These are phyloP conservation scores for Oikopleura albicans DNA, from an alignment of 23 tunicate species.

Conservation along the genomic window DNA sequence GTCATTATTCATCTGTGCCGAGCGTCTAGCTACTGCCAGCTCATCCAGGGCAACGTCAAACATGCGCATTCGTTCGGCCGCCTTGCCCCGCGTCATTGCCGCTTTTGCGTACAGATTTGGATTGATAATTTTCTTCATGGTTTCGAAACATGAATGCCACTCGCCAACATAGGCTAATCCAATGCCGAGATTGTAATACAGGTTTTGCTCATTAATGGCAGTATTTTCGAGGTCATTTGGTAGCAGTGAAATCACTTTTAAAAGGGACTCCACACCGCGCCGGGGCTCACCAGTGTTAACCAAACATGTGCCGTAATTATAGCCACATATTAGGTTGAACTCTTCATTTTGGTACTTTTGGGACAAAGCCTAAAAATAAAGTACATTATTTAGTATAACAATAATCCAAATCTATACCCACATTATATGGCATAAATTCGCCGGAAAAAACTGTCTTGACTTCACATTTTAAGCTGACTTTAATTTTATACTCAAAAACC, in stretches of 20 bases:
- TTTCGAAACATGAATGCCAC: background rate
- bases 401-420: too few relatives aligned
- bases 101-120: constrained; percentile 1
- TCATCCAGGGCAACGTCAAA: background rate
- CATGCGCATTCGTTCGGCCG: constrained; percentile 8
- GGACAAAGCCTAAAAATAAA: background rate
- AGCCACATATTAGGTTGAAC: background rate
- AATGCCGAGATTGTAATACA: constrained; percentile 15
- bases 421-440: too few relatives aligned
- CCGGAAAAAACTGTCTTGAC: too few relatives aligned
- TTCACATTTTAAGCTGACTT: too few relatives aligned
- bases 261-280: background rate
- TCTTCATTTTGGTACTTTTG: background rate
- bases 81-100: constrained; percentile 9
- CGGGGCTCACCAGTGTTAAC: constrained; percentile 13
- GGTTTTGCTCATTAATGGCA: background rate
- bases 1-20: background rate
- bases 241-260: background rate
- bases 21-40: background rate
- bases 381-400: too few relatives aligned
- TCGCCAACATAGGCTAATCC: constrained; percentile 9
- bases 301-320: background rate
- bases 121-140: background rate
- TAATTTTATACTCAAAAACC: too few relatives aligned
- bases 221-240: background rate